A percentile compares a stretch with the other conserved stretches of the same genome.
Conservation (phyloP, 2,888 invertebrate genomes). For the Philopedon plagiatum region DNA sequence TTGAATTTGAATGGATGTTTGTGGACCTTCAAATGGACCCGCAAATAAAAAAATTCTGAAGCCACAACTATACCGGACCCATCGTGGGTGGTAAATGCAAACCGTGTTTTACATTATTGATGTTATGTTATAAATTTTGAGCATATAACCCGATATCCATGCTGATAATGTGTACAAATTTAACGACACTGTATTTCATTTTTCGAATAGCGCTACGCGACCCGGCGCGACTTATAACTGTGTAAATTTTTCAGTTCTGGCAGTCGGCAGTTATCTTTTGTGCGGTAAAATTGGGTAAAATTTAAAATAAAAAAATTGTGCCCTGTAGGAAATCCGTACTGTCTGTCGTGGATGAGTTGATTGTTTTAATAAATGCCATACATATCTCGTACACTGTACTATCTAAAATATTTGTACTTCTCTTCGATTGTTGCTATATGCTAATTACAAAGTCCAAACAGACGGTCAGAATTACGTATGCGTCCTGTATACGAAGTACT, state of each 20-base stretch:
- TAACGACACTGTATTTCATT: constrained; percentile 49
- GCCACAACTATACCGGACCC: constrained; percentile 22
- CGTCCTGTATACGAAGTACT: constrained; percentile 36
- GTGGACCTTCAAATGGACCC: too few relatives aligned
- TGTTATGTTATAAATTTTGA: constrained; percentile 46
- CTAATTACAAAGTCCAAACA: constrained; percentile 22
- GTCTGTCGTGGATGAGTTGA: too few relatives aligned
- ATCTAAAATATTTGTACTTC: too few relatives aligned
- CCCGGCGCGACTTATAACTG: background rate
- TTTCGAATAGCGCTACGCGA: constrained; percentile 22
- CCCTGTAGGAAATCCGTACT: too few relatives aligned
- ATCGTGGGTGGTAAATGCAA: constrained; percentile 46
- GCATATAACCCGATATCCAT: constrained; percentile 42
- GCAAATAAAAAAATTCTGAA: background rate
- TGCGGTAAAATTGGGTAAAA: too few relatives aligned
- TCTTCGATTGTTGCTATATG: too few relatives aligned
- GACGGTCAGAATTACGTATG: constrained; percentile 20
- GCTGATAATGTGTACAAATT: constrained; percentile 47
- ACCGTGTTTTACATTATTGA: constrained; percentile 47
- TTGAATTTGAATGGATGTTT: too few relatives aligned
- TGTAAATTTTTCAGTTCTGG: background rate
- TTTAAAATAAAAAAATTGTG: too few relatives aligned
- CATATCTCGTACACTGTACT: too few relatives aligned
- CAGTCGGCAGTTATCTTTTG: background rate
- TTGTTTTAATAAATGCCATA: too few relatives aligned